Evolutionary conservation across 2,797 vertebrate genomes (phyloP).

Genomic region (Scolopax rusticola): DNA sequence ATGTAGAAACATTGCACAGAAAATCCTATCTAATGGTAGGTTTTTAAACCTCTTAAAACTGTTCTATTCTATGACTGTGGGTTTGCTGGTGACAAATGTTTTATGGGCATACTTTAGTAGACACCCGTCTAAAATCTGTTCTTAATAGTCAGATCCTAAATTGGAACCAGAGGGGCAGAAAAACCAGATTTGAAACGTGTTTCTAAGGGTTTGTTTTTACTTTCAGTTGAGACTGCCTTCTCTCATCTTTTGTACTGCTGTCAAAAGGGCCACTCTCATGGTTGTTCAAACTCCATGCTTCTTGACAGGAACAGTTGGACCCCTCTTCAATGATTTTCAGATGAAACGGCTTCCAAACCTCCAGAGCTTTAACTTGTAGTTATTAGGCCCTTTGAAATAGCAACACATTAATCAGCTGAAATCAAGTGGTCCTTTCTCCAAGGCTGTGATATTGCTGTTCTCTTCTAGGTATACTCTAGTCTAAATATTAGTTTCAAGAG

Average conservation of each 20-base stretch:
- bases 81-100: conserved; percentile 62
- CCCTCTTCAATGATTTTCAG: conserved; percentile 62
- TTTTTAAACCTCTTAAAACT: conserved; percentile 33
- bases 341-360: conserved; percentile 50
- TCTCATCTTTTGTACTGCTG: conserved; percentile 69
- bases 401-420: conserved; percentile 66
- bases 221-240: conserved; percentile 60
- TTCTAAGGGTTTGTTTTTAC: conserved; percentile 67
- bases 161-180: conserved; percentile 60
- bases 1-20: background rate
- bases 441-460: conserved; percentile 15
- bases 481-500: conserved; percentile 38
- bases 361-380: conserved; percentile 61
- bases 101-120: conserved; percentile 65
- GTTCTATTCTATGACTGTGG: conserved; percentile 7
- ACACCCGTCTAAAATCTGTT: conserved; percentile 63
- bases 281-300: conserved; percentile 71
- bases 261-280: conserved; percentile 57
- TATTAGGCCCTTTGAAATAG: conserved; percentile 64
- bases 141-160: conserved; percentile 69
- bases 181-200: conserved; percentile 57
- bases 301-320: conserved; percentile 67
- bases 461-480: conserved; percentile 10
- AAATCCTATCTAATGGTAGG: background rate
- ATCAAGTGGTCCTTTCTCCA: conserved; percentile 45